These are phyloP conservation scores for Melitaea cinxia DNA, from an alignment of 1,140 invertebrate genomes.

Conservation along the genomic window DNA sequence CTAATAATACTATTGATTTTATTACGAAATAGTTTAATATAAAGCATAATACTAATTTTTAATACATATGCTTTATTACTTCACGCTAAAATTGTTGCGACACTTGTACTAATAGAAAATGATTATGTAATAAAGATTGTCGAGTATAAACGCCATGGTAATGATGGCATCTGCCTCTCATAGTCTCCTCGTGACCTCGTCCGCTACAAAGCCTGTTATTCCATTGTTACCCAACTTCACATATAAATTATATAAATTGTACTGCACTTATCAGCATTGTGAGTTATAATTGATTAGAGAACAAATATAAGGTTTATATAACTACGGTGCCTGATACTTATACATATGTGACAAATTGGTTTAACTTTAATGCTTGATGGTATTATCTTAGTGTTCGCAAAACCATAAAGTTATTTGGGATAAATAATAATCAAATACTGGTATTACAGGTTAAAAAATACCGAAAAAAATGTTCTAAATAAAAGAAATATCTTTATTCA, in stretches of 20 bases:
- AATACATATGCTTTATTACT: neutral
- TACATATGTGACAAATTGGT: neutral
- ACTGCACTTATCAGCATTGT: conserved; percentile 32
- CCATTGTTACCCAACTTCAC: conserved; percentile 58
- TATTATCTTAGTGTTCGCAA: too few species aligned
- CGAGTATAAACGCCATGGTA: conserved; percentile 26
- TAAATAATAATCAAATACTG: too few species aligned
- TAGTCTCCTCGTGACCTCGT: conserved; percentile 46
- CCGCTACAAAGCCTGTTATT: conserved; percentile 39
- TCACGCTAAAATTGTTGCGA: neutral
- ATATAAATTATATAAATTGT: conserved; percentile 37
- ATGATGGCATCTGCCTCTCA: conserved; percentile 50
- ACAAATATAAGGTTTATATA: conserved; percentile 4
- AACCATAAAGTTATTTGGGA: too few species aligned
- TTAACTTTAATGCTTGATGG: too few species aligned
- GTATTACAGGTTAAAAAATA: too few species aligned
- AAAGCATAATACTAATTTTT: too few species aligned
- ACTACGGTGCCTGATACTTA: neutral
- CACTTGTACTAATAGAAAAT: conserved; percentile 26
- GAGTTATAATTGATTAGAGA: conserved; percentile 11
- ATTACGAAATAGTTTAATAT: too few species aligned
- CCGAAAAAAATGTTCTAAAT: too few species aligned
- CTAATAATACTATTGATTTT: too few species aligned
- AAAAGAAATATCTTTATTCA: too few species aligned
- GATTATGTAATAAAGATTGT: conserved; percentile 29